Evolutionary conservation across 2,888 invertebrate species (phyloP), one percentile per base, ranked within the genome.

Genomic region (Stegophylla sp.): DNA sequence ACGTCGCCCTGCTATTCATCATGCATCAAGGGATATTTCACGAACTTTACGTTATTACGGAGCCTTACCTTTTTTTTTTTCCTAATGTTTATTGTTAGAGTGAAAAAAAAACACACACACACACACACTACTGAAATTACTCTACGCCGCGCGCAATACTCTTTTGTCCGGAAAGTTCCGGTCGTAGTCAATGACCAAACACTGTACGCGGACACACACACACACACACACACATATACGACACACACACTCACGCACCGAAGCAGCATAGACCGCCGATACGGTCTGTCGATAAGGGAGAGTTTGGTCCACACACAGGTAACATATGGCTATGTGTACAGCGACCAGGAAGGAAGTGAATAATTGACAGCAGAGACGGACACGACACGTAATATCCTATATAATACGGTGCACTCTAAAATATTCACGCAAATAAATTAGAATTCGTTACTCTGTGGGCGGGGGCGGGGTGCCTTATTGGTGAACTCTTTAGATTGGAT

Each of bases 201-300:
- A 59, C 23, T n/a, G n/a, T n/a, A n/a, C n/a, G n/a, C n/a, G n/a
- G n/a, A 56, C 41, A 41, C 20, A 69, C 48, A 64, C 66, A 66
- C 67, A 34, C n/a, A 41, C 53, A 45, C 51, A 64, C 12, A 20
- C 59, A 56, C 23, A 56, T 9, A 20, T 12, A 20, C 61, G 23
- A n/a, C 28, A 26, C 10, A 56, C 34, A 51, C 69, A 69, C 71
- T 26, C 17, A 26, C 59, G 45, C n/a, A n/a, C 26, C 28, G 26
- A n/a, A n/a, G n/a, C 48, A 12, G 23, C 17, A 56, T 17, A 45
- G n/a, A 53, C 75, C 79, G 79, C 75, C 79, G 79, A 79, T 79
- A 79, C 79, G 79, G 79, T 79, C 79, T 71, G 79, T 51, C 79
- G 79, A 79, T 79, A 79, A 79, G 79, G 79, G 79, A 71, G 79